Evolutionary conservation across 2,888 invertebrate species (phyloP).

Genomic region (Pogonocherus hispidulus): DNA sequence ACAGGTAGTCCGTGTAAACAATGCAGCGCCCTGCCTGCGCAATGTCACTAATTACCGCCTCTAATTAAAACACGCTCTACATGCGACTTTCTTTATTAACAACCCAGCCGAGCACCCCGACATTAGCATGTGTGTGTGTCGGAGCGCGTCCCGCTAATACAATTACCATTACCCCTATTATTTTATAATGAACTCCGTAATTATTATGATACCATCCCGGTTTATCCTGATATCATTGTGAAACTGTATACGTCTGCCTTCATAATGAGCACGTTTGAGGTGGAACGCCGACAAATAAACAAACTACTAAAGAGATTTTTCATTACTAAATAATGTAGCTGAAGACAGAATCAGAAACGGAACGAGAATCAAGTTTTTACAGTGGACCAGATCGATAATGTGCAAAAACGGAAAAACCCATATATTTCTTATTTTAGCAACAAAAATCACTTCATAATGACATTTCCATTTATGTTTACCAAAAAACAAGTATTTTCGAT

Average conservation of each 20-base stretch:
- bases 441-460: no score
- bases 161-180: constrained; percentile 52
- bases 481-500: no score
- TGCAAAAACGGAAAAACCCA: no score
- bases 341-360: no score
- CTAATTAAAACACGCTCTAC: constrained; percentile 62
- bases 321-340: no score
- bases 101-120: constrained; percentile 34
- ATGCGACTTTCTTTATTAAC: constrained; percentile 60
- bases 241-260: constrained; percentile 38
- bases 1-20: constrained; percentile 49
- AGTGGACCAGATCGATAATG: no score
- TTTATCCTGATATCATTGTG: constrained; percentile 45
- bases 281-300: constrained; percentile 30
- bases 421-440: no score
- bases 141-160: constrained; percentile 45
- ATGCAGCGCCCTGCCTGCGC: constrained; percentile 52
- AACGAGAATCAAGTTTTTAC: no score
- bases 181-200: constrained; percentile 50
- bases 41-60: constrained; percentile 59
- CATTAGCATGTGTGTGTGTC: constrained; percentile 44
- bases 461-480: no score
- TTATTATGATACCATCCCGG: constrained; percentile 47
- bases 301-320: constrained; percentile 13
- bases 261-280: constrained; percentile 29